phyloP scores from a whole-genome alignment of 1,140 invertebrate species.

The Ips nitidus region DNA sequence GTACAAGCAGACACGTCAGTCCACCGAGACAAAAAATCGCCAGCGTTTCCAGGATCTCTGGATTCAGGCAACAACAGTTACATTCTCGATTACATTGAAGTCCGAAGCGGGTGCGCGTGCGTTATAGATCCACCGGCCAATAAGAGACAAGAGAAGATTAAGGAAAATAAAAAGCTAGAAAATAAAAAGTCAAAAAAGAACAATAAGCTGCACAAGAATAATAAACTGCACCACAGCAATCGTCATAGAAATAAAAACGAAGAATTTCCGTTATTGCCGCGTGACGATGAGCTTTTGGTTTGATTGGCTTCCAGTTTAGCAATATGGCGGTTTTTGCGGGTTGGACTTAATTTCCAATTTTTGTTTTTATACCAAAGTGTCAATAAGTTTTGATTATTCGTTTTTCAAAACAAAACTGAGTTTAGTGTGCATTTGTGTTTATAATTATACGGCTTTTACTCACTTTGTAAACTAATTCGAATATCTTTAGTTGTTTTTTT shows the following conservation, averaged over 20 bases:
- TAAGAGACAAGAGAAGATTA: constrained; percentile 30
- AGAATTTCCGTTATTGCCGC: no score
- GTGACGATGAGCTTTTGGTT: no score
- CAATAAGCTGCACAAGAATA: neutral
- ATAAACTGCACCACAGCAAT: no score
- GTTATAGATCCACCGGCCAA: constrained; percentile 57
- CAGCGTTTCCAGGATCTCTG: constrained; percentile 54
- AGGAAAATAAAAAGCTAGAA: constrained; percentile 23
- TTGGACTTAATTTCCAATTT: neutral
- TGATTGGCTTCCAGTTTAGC: no score
- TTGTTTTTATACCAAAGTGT: constrained; percentile 4
- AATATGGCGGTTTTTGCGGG: neutral
- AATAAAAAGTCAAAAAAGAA: neutral
- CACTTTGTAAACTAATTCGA: no score
- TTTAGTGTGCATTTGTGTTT: no score
- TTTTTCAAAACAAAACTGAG: no score
- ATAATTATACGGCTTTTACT: no score
- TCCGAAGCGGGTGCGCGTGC: constrained; percentile 82
- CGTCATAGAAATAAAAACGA: no score
- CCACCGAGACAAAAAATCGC: constrained; percentile 52
- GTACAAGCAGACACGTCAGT: constrained; percentile 57
- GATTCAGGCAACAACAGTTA: constrained; percentile 52
- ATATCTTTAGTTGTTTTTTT: neutral
- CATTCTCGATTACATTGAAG: constrained; percentile 79
- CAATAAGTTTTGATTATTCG: neutral